These are phyloP conservation scores for Prionailurus bengalensis DNA, from an alignment of 2,113 vertebrate genomes.

Conservation along the genomic window DNA sequence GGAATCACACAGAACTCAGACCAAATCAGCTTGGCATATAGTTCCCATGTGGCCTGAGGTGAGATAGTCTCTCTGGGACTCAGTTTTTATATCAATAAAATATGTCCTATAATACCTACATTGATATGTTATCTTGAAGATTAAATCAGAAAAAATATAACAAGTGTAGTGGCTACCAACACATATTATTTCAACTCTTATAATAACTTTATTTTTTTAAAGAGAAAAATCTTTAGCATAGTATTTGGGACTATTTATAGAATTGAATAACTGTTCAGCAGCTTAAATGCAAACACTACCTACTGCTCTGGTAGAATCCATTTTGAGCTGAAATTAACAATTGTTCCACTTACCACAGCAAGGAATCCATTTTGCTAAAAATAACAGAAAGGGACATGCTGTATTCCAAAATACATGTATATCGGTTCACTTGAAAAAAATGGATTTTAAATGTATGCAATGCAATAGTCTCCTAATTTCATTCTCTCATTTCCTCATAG, in stretches of 20 bases:
- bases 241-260: constrained; percentile 77
- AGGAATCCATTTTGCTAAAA: constrained; percentile 87
- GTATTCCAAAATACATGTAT: constrained; percentile 77
- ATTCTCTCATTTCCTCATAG: constrained; percentile 74
- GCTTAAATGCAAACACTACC: constrained; percentile 85
- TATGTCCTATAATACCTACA: not conserved
- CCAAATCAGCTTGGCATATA: not conserved
- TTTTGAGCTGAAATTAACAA: constrained; percentile 86
- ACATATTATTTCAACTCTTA: constrained; percentile 46
- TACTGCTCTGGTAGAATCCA: constrained; percentile 83
- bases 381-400: constrained; percentile 81
- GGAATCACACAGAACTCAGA: not conserved
- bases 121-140: not conserved
- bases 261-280: constrained; percentile 69
- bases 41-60: fast-evolving
- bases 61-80: not conserved
- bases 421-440: constrained; percentile 83
- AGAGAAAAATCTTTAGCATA: constrained; percentile 41
- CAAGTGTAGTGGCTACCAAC: not conserved
- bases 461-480: constrained; percentile 79
- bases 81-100: not conserved
- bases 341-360: constrained; percentile 88
- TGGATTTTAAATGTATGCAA: constrained; percentile 81
- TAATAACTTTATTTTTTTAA: not conserved
- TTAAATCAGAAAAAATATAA: constrained; percentile 6